These are phyloP conservation scores for Nematolebias whitei DNA, from an alignment of 2,113 vertebrate species.

Conservation along the genomic window DNA sequence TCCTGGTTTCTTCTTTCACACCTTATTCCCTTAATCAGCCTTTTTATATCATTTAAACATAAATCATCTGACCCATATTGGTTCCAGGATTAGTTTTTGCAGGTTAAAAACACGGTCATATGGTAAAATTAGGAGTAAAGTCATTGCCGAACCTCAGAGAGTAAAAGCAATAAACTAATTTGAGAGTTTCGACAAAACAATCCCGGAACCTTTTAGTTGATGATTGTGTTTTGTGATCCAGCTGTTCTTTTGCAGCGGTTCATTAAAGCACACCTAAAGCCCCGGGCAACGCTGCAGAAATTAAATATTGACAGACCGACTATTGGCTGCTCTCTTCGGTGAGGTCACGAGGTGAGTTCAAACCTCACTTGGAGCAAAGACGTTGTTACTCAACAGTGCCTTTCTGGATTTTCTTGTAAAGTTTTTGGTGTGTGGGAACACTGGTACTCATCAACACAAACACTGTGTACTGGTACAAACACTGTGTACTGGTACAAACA, in stretches of 20 bases:
- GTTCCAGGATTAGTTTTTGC: background rate
- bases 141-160: background rate
- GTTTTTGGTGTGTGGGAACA: background rate
- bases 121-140: background rate
- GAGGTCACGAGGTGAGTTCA: conserved; percentile 8
- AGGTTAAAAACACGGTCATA: background rate
- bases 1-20: conserved; percentile 11
- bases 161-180: background rate
- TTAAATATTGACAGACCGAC: conserved; percentile 12
- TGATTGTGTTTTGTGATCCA: background rate
- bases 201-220: background rate
- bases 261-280: conserved; percentile 21
- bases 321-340: conserved; percentile 1
- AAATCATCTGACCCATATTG: background rate
- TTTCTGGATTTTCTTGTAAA: background rate
- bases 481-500: too few relatives aligned
- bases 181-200: background rate
- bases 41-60: conserved; percentile 14
- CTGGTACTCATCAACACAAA: background rate
- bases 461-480: background rate
- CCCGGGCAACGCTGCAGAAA: conserved; percentile 18
- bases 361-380: background rate
- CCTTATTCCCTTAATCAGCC: conserved; percentile 8
- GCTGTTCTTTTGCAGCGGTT: conserved; percentile 16
- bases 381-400: background rate